phyloP scores from a whole-genome alignment of 2,797 vertebrate genomes.

The Aplochiton taeniatus region DNA sequence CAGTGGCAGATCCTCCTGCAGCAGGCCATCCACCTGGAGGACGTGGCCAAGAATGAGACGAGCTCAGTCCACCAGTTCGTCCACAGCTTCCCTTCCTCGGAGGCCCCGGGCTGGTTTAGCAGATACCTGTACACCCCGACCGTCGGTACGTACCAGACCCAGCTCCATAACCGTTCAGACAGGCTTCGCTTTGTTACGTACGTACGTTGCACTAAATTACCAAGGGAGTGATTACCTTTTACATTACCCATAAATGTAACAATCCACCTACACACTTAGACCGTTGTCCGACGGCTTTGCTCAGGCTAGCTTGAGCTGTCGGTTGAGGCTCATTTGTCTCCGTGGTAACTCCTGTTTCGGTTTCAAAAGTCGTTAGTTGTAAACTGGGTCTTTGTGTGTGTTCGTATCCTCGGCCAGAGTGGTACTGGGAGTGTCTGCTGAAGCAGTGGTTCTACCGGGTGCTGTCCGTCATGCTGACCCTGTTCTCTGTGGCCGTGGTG shows the following conservation, averaged over 20 bases:
- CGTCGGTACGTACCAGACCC: constrained; percentile 76
- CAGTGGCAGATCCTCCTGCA: constrained; percentile 96
- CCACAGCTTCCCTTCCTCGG: constrained; percentile 85
- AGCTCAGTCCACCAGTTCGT: constrained; percentile 87
- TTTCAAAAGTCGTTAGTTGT: too few relatives aligned
- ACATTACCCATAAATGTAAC: too few relatives aligned
- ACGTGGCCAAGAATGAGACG: constrained; percentile 93
- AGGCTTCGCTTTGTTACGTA: too few relatives aligned
- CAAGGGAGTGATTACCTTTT: too few relatives aligned
- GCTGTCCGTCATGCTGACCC: constrained; percentile 83
- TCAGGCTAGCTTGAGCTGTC: too few relatives aligned
- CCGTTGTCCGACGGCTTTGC: too few relatives aligned
- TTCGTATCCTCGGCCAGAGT: constrained; percentile 76
- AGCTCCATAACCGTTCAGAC: too few relatives aligned
- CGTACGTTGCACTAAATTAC: too few relatives aligned
- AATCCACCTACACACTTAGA: too few relatives aligned
- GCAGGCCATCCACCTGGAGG: constrained; percentile 93
- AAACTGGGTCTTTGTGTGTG: constrained; percentile 9
- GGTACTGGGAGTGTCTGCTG: constrained; percentile 96
- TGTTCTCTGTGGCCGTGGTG: constrained; percentile 91
- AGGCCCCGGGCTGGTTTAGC: constrained; percentile 81
- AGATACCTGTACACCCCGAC: constrained; percentile 87
- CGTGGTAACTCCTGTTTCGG: too few relatives aligned
- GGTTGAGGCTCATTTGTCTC: too few relatives aligned
- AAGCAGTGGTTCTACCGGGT: constrained; percentile 88